Percentiles rank a stretch among this genome's conserved stretches.
Conservation (phyloP, 2,113 vertebrate species). For the Phyllostomus hastatus region DNA sequence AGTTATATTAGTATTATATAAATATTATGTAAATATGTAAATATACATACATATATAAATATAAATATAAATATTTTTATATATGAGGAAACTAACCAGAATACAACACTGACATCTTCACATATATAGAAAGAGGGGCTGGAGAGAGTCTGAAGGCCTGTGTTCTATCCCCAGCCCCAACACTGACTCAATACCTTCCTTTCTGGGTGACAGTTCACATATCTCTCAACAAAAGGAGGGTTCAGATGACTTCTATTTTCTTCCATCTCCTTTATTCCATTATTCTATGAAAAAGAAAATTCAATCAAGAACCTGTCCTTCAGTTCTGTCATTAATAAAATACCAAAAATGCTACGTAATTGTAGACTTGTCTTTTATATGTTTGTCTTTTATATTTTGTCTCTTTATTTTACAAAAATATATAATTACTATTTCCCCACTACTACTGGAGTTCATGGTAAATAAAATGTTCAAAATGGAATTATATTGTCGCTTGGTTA, state of each 20-base stretch:
- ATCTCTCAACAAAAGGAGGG: neutral
- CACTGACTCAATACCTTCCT: neutral
- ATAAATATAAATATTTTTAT: too few species aligned
- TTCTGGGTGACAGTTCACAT: neutral
- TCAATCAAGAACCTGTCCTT: neutral
- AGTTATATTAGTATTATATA: too few species aligned
- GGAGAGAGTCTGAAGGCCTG: neutral
- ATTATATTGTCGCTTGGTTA: neutral
- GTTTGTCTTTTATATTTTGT: neutral
- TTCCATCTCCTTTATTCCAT: neutral
- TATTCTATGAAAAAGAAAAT: neutral
- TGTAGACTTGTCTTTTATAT: neutral
- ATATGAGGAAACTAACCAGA: too few species aligned
- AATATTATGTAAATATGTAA: too few species aligned
- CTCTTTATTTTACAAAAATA: neutral
- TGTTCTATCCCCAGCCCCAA: neutral
- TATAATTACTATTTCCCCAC: neutral
- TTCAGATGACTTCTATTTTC: neutral
- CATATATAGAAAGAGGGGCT: too few species aligned
- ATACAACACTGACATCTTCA: too few species aligned
- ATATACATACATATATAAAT: too few species aligned
- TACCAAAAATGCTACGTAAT: neutral
- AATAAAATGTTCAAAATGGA: neutral
- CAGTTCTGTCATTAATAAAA: neutral
- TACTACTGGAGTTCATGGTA: neutral